These are phyloP conservation scores for Cotesia chilonis DNA, from an alignment of 1,140 invertebrate genomes.

Conservation along the genomic window DNA sequence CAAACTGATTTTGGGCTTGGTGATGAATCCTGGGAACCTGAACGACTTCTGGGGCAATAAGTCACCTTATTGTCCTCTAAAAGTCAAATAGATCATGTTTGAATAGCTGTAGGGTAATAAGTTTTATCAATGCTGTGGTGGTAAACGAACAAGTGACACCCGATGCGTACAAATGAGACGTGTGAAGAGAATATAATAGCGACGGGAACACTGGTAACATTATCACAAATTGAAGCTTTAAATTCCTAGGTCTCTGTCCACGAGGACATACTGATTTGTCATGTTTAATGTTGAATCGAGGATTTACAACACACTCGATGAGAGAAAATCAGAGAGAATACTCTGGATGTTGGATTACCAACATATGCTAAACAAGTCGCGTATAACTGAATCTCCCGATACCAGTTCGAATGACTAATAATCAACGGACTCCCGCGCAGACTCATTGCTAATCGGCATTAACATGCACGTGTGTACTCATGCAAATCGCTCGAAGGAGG, in stretches of 20 bases:
- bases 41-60: no score
- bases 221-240: slow-evolving; percentile 4
- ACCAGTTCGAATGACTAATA: slow-evolving; percentile 9
- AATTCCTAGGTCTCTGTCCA: slow-evolving; percentile 1
- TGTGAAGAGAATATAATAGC: slow-evolving; percentile 24
- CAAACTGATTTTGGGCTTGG: no score
- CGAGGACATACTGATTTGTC: slow-evolving; percentile 8
- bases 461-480: no score
- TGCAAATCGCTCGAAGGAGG: no score
- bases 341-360: slow-evolving; percentile 15
- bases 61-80: no score
- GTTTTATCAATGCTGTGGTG: background rate
- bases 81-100: no score
- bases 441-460: no score
- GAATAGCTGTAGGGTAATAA: background rate
- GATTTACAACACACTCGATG: no score
- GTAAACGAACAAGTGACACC: background rate
- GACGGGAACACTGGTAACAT: background rate
- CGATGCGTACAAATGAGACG: slow-evolving; percentile 22
- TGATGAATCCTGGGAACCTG: no score
- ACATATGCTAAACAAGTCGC: slow-evolving; percentile 20
- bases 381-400: slow-evolving; percentile 9
- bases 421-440: background rate
- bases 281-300: background rate
- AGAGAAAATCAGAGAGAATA: background rate